Evolutionary conservation across 2,113 vertebrate species (phyloP), one percentile per base, ranked within the genome.

Genomic region (Centropristis striata): DNA sequence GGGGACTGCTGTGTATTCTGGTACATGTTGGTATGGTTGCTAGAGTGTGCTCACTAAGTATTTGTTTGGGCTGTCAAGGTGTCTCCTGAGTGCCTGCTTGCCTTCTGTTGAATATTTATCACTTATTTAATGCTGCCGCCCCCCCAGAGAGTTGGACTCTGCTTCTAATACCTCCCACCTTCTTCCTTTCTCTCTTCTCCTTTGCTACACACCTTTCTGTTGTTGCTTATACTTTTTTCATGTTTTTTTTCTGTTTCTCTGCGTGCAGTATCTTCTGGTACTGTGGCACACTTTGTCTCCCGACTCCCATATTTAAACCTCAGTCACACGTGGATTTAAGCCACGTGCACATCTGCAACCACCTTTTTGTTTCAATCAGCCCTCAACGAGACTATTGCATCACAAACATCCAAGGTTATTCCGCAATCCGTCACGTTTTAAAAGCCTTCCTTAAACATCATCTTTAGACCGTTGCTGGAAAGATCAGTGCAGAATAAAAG

Each of bases 1-100:
- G 59, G 85, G 86, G 80, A 91, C 83, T 68, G 80, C 83, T 88
- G 88, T 86, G 77, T 42, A 69, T 89, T 87, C 83, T 78, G 80
- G 59, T 83, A 65, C 89, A 85, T 86, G 78, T 81, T 76, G 71
- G 58, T 85, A 71, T 61, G 68, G 71, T 79, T 88, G 90, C 87
- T 71, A 21, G 72, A 71, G 77, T 91, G 44, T 37, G 74, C 90
- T 87, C 75, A 69, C 87, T 88, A 84, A 85, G 87, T 86, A 88
- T 90, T 92, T 92, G 90, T 92, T 93, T 88, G 86, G 85, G 88
- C 90, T 93, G 90, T 88, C 86, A 88, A 85, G 86, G 90, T 89
- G 85, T 90, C 92, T 90, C 88, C 58, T 32, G 89, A 88, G 89
- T 78, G 68, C 85, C 80, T 72, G 83, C 81, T 81, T 60, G 74